Evolutionary conservation across 2,797 vertebrate species (phyloP).

Genomic region (Lepidocolaptes lacrymiger): DNA sequence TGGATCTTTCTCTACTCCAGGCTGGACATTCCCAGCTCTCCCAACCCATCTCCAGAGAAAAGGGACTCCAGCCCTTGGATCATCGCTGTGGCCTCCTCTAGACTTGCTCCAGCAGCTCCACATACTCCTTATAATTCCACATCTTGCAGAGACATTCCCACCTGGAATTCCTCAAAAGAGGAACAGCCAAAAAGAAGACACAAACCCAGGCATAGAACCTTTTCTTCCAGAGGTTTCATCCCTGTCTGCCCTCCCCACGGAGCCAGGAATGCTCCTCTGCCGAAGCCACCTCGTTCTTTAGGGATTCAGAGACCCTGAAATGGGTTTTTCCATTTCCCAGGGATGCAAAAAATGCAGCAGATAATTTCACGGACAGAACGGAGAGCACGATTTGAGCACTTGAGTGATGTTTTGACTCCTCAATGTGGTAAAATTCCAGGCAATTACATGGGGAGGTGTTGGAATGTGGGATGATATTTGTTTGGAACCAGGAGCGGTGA

Average conservation of each 20-base stretch:
- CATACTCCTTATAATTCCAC: no score
- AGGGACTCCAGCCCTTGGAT: neutral
- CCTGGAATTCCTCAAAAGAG: neutral
- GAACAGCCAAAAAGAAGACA: neutral
- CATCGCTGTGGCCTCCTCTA: accelerated
- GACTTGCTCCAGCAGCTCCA: neutral
- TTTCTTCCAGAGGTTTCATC: neutral
- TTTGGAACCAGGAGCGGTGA: neutral
- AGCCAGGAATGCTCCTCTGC: neutral
- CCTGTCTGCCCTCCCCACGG: accelerated
- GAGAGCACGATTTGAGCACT: neutral
- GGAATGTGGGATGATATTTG: constrained; percentile 4
- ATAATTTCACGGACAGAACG: no score
- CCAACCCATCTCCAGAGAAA: neutral
- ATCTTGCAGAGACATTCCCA: neutral
- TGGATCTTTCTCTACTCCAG: accelerated
- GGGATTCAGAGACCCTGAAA: neutral
- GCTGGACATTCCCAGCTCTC: neutral
- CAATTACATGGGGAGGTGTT: neutral
- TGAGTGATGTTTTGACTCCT: neutral
- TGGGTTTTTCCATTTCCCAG: neutral
- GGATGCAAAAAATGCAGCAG: neutral
- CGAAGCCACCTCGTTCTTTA: neutral
- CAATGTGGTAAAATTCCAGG: neutral
- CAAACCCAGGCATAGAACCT: neutral